Conservation (phyloP, 2,797 vertebrate species). For the Moxostoma hubbsi region DNA sequence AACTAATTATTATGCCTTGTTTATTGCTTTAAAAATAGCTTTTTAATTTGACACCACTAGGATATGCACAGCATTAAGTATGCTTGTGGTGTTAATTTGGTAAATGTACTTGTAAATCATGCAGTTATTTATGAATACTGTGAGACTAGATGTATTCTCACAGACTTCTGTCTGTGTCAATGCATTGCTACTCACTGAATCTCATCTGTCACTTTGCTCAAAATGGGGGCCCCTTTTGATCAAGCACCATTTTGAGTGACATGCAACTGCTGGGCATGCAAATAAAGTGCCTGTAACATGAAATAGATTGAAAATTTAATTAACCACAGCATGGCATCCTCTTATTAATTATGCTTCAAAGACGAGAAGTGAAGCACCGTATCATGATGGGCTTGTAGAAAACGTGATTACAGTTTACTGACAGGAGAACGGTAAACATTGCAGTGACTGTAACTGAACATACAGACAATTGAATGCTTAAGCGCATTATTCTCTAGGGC, state of each 20-base stretch:
- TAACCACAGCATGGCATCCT: slow-evolving; percentile 63
- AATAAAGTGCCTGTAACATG: slow-evolving; percentile 54
- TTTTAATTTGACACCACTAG: neutral
- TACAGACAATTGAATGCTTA: neutral
- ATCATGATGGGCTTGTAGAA: slow-evolving; percentile 44
- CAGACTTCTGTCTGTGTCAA: neutral
- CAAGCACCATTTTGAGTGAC: slow-evolving; percentile 59
- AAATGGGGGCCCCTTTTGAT: slow-evolving; percentile 63
- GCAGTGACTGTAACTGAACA: neutral
- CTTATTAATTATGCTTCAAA: slow-evolving; percentile 69
- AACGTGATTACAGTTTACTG: slow-evolving; percentile 47
- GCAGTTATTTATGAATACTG: neutral
- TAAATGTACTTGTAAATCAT: neutral
- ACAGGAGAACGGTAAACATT: slow-evolving; percentile 40
- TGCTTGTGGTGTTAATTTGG: neutral
- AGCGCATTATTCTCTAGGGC: neutral
- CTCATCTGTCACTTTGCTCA: slow-evolving; percentile 62
- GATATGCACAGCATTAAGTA: neutral
- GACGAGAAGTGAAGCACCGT: slow-evolving; percentile 36
- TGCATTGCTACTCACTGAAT: slow-evolving; percentile 53
- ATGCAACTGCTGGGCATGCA: slow-evolving; percentile 50
- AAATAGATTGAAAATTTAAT: slow-evolving; percentile 71
- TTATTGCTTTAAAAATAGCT: neutral
- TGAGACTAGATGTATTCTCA: neutral
- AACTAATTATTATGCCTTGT: neutral